These are phyloP conservation scores for Echinops telfairi DNA, from an alignment of 2,113 vertebrate genomes.

Conservation along the genomic window DNA sequence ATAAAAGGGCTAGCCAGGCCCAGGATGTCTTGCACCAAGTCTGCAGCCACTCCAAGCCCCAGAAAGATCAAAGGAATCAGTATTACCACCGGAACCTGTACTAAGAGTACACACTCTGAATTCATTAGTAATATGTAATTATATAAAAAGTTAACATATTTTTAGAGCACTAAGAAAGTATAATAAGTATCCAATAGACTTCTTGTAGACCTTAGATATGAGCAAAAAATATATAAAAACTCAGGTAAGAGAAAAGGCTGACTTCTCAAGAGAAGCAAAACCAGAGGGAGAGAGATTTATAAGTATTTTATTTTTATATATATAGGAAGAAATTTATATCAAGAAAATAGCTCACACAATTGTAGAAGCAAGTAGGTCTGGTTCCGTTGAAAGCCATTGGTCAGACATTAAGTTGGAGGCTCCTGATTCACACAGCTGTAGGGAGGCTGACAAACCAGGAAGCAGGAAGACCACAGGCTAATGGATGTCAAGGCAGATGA, in stretches of 20 bases:
- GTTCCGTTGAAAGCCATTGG: too few relatives aligned
- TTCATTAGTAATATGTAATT: slow-evolving; percentile 17
- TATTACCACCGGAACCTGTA: background rate
- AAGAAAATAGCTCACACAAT: too few relatives aligned
- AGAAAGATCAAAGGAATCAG: background rate
- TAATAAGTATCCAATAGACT: slow-evolving; percentile 14
- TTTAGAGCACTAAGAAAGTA: slow-evolving; percentile 37
- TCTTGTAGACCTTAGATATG: background rate
- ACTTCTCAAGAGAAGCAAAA: too few relatives aligned
- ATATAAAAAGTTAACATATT: slow-evolving; percentile 39
- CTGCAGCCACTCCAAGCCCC: background rate
- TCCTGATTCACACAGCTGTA: too few relatives aligned
- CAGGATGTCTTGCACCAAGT: background rate
- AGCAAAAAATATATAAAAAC: background rate
- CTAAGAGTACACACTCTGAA: background rate
- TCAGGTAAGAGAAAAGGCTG: slow-evolving; percentile 1
- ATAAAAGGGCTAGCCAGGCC: background rate
- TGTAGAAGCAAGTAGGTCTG: too few relatives aligned
- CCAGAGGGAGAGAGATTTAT: too few relatives aligned
- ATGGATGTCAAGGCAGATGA: too few relatives aligned
- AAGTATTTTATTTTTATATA: too few relatives aligned
- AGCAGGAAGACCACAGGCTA: too few relatives aligned
- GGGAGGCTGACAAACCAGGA: too few relatives aligned
- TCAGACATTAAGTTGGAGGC: too few relatives aligned
- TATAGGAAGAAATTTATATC: too few relatives aligned